Evolutionary conservation across 2,888 invertebrate genomes (phyloP).

Genomic region (Cantharis nigra): DNA sequence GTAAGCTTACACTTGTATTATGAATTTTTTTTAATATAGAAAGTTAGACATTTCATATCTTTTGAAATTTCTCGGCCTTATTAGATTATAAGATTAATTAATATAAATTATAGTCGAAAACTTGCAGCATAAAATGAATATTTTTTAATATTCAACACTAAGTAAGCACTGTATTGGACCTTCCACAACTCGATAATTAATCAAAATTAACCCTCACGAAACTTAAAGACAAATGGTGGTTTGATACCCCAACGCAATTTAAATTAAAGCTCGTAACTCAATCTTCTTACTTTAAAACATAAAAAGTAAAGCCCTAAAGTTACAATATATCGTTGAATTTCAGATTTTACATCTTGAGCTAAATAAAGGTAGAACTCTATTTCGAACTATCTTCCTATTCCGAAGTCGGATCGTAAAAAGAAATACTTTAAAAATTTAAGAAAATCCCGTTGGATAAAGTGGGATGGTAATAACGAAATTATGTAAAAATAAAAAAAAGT

Average conservation of each 20-base stretch:
- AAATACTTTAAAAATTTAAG: neutral
- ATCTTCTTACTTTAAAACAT: neutral
- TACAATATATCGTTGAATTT: neutral
- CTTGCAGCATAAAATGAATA: neutral
- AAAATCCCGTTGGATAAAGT: neutral
- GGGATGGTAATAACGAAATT: neutral
- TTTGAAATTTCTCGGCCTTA: neutral
- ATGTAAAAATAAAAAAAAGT: constrained; percentile 21
- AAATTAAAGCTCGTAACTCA: constrained; percentile 2
- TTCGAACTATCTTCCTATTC: neutral
- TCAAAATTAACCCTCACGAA: neutral
- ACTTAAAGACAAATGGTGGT: neutral
- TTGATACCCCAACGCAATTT: neutral
- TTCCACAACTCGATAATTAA: neutral
- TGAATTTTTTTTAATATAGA: neutral
- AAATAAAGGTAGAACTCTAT: neutral
- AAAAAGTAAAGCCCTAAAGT: neutral
- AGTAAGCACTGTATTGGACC: neutral
- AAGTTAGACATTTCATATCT: neutral
- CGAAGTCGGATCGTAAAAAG: neutral
- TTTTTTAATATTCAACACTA: neutral
- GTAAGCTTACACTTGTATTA: neutral
- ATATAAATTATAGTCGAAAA: neutral
- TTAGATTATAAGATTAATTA: neutral
- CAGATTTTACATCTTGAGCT: neutral